Base-by-base conservation (phyloP, 1,140 invertebrate genomes). In the Papilio polyxenes region DNA sequence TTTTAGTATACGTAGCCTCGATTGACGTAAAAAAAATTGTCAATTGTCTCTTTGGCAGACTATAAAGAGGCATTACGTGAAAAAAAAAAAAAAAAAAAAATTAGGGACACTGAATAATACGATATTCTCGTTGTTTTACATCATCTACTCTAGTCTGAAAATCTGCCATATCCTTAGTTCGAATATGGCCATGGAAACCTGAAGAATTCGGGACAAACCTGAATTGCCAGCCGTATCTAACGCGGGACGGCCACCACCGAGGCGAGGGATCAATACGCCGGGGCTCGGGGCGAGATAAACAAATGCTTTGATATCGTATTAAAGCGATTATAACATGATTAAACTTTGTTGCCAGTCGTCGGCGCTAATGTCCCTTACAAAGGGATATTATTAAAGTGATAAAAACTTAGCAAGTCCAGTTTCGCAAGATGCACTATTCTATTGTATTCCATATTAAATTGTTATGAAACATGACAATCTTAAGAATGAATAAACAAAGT, bases 251-350 rank as follows among this genome's bases (percentile, higher is more conserved):
- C 23, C 40, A 44, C 7, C 4, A 0, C 40, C 23, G 65, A 11
- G 31, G 65, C 23, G 5, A 11, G 65, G 65, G 31, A 72, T 72
- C 65, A 37, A 40, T 72, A 72, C 31, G 31, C 13, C 23, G 11
- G 31, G 4, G 51, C 51, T 53, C 15, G 7, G 17, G n/a, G 17
- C 65, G 31, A 72, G 65, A 72, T 72, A 72, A 72, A 72, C 65
- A 72, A 72, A 72, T 72, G 23, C 10, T 23, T 31, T 23, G 65
- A 40, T 37, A 72, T 2, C 37, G 62, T 31, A 65, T 31, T 37
- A 72, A 72, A 40, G 31, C 65, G 23, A 72, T 72, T 37, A 59
- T 59, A 72, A 37, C 11, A 15, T 37, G 62, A 72, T 72, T 72
- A 72, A 31, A 65, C 23, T 15, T 13, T 31, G 11, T 65, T 65